Percentiles rank a stretch among this genome's conserved stretches.
Evolutionary conservation across 2,888 invertebrate species (phyloP).

Genomic region (Cryptocephalus moraei): DNA sequence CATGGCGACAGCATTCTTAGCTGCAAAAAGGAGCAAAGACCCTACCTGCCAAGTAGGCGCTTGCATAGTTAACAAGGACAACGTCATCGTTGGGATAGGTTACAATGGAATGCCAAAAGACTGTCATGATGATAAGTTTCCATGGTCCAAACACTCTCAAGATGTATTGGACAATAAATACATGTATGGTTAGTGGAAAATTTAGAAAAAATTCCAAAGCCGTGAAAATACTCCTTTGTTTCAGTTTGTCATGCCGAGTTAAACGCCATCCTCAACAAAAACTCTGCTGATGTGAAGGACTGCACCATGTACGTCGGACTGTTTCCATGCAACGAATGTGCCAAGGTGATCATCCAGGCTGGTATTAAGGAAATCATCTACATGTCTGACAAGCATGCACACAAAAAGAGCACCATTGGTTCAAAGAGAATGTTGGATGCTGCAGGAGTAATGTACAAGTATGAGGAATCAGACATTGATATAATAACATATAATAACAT

Average conservation of each 20-base stretch:
- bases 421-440: slow-evolving; percentile 75
- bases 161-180: slow-evolving; percentile 65
- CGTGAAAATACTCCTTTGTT: slow-evolving; percentile 22
- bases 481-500: not conserved
- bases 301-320: slow-evolving; percentile 81
- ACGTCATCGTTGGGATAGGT: slow-evolving; percentile 85
- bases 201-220: not conserved
- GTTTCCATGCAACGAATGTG: slow-evolving; percentile 97
- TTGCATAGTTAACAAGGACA: slow-evolving; percentile 79
- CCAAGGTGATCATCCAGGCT: slow-evolving; percentile 92
- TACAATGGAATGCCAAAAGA: slow-evolving; percentile 96
- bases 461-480: slow-evolving; percentile 7
- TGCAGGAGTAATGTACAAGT: slow-evolving; percentile 61
- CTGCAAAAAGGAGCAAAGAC: slow-evolving; percentile 91
- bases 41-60: slow-evolving; percentile 90
- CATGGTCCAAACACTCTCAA: slow-evolving; percentile 67
- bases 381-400: slow-evolving; percentile 69
- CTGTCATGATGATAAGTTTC: slow-evolving; percentile 79
- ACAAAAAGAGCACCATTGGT: slow-evolving; percentile 59
- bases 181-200: slow-evolving; percentile 59
- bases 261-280: slow-evolving; percentile 92
- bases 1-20: slow-evolving; percentile 85
- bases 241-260: slow-evolving; percentile 96
- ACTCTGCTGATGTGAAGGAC: slow-evolving; percentile 61
- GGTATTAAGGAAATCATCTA: slow-evolving; percentile 73